phyloP scores from a whole-genome alignment of 2,888 invertebrate species.

The Volucella inflata region DNA sequence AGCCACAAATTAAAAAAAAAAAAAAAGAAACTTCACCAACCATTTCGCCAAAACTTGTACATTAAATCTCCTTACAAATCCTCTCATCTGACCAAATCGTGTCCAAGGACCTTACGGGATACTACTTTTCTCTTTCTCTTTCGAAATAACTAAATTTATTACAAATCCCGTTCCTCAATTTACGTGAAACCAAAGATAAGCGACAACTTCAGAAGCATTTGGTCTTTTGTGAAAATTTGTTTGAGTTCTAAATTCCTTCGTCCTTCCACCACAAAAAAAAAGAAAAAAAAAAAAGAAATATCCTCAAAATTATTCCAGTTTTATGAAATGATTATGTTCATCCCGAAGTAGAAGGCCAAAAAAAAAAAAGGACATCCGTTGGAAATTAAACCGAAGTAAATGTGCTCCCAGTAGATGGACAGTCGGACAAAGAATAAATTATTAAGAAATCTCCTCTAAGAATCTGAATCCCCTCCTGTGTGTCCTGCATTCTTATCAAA shows the following conservation, averaged over 20 bases:
- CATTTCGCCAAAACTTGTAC: too few species aligned
- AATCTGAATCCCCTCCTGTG: conserved; percentile 36
- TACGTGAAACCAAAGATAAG: conserved; percentile 15
- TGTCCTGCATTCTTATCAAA: conserved; percentile 12
- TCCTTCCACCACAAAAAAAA: background rate
- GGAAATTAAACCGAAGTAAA: conserved; percentile 37
- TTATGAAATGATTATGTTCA: conserved; percentile 24
- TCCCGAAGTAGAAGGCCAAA: background rate
- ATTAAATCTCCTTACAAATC: too few species aligned
- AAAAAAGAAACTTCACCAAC: too few species aligned
- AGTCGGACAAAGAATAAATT: conserved; percentile 53
- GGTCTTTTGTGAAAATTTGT: background rate
- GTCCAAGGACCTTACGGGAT: too few species aligned
- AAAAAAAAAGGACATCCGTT: background rate
- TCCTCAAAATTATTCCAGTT: conserved; percentile 45
- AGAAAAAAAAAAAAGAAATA: conserved; percentile 34
- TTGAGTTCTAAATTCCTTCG: conserved; percentile 1
- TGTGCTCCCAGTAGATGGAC: conserved; percentile 18
- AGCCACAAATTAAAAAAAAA: too few species aligned
- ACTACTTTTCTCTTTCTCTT: too few species aligned
- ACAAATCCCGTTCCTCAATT: conserved; percentile 14
- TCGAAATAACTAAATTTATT: background rate
- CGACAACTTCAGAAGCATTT: conserved; percentile 1
- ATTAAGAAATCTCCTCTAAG: conserved; percentile 52
- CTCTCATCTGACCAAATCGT: too few species aligned